These are phyloP conservation scores for Neodiprion pinetum DNA, from an alignment of 1,140 invertebrate species.

Conservation along the genomic window DNA sequence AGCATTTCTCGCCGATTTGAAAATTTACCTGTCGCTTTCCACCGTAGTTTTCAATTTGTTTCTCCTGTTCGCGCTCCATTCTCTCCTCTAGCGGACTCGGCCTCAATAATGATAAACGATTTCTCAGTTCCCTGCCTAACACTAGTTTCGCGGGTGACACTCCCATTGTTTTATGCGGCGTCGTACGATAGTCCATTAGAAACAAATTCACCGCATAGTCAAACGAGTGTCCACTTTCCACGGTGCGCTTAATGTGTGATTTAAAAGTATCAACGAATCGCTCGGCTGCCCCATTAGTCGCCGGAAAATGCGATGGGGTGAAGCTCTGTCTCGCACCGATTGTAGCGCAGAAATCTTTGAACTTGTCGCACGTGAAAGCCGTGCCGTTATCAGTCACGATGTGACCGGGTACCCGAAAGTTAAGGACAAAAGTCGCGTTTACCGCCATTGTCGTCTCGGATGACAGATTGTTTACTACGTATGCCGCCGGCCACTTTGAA, in stretches of 20 bases:
- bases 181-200: conserved; percentile 15
- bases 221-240: conserved; percentile 19
- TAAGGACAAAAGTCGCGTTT: not conserved
- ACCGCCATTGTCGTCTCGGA: not conserved
- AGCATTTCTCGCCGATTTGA: too few species aligned
- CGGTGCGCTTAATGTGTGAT: conserved; percentile 41
- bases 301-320: not conserved
- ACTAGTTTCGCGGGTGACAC: conserved; percentile 44
- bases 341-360: not conserved
- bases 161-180: conserved; percentile 31
- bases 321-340: not conserved
- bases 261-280: conserved; percentile 42
- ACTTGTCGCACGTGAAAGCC: not conserved
- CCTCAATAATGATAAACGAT: conserved; percentile 17
- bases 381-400: not conserved
- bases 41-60: too few species aligned
- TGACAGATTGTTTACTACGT: not conserved
- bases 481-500: conserved; percentile 44
- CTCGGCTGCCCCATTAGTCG: not conserved
- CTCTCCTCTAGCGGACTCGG: not conserved
- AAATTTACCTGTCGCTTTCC: too few species aligned
- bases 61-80: too few species aligned
- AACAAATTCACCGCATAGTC: conserved; percentile 5
- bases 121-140: conserved; percentile 45
- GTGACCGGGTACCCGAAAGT: not conserved